These are phyloP conservation scores for Lingula anatina DNA, from an alignment of 2,888 invertebrate species.

Conservation along the genomic window DNA sequence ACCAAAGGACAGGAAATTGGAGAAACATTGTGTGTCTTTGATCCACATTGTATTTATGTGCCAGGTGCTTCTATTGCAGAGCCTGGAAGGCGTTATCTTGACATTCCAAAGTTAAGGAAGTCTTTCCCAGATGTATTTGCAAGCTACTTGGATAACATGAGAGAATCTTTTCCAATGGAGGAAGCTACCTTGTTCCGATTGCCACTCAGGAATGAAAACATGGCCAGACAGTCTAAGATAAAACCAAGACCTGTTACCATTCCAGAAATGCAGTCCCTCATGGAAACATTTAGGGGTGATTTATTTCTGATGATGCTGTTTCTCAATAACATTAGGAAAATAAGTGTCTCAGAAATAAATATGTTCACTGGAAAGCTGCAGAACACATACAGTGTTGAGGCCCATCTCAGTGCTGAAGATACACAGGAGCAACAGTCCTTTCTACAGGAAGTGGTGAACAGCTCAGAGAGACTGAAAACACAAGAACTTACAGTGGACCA, in stretches of 20 bases:
- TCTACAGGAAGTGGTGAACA: conserved; percentile 1
- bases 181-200: conserved; percentile 40
- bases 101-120: conserved; percentile 11
- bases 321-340: conserved; percentile 27
- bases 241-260: conserved; percentile 13
- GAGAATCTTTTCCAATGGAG: neutral
- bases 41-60: conserved; percentile 25
- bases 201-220: conserved; percentile 28
- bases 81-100: conserved; percentile 19
- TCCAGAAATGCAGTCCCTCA: conserved; percentile 15
- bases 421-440: conserved; percentile 4
- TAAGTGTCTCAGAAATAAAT: conserved; percentile 17
- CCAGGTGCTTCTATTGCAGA: conserved; percentile 10
- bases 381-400: conserved; percentile 11
- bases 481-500: neutral
- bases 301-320: conserved; percentile 36
- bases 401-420: conserved; percentile 4
- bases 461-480: neutral
- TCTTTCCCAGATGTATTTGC: conserved; percentile 22
- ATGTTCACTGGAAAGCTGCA: conserved; percentile 7
- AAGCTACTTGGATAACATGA: conserved; percentile 19
- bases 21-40: conserved; percentile 23
- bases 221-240: conserved; percentile 26
- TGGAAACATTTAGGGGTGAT: conserved; percentile 23
- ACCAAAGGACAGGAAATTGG: conserved; percentile 23